Base-by-base conservation (phyloP, 1,140 invertebrate species). In the Meloidogyne floridensis region DNA sequence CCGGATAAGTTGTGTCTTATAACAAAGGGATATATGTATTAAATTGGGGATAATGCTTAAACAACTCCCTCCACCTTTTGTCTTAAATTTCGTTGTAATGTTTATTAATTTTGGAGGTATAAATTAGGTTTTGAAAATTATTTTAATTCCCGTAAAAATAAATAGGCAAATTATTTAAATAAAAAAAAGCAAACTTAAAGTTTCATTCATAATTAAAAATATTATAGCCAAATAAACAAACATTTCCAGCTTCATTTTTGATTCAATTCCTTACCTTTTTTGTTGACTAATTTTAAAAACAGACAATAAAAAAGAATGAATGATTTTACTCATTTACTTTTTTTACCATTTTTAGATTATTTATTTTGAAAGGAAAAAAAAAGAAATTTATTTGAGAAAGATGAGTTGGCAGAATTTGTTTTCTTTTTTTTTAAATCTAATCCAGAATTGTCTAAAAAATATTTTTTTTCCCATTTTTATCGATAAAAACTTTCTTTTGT, bases 401-500 rank as follows among this genome's bases (percentile, higher is more conserved):
- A 65, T 65, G 59, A 65, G 59, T 18, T 65, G 59, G 59, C 59
- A 65, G n/a, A 65, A 65, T 65, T 65, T 65, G n/a, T 65, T 65
- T 18, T 65, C 59, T 65, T 65, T 65, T 65, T 6, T 65, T 4
- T 6, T 65, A 47, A 47, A 47, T 47, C 47, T 65, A 65, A 65
- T 65, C 59, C 59, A 3, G 15, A 6, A 15, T 65, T 65, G n/a
- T 65, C n/a, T 65, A 5, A n/a, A n/a, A 6, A 47, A 47, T 6
- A 47, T 6, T 6, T 47, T 47, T 47, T 47, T 32, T 32, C 47
- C 7, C 47, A 47, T 13, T n/a, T 65, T 59, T 59, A n/a, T 65
- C 7, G n/a, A 65, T 7, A 65, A 65, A n/a, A 65, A 65, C 47
- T 47, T 47, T 47, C 32, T 32, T 32, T 32, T 32, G 32, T 32